These are phyloP conservation scores for Apis cerana DNA, from an alignment of 1,140 invertebrate species.

Conservation along the genomic window DNA sequence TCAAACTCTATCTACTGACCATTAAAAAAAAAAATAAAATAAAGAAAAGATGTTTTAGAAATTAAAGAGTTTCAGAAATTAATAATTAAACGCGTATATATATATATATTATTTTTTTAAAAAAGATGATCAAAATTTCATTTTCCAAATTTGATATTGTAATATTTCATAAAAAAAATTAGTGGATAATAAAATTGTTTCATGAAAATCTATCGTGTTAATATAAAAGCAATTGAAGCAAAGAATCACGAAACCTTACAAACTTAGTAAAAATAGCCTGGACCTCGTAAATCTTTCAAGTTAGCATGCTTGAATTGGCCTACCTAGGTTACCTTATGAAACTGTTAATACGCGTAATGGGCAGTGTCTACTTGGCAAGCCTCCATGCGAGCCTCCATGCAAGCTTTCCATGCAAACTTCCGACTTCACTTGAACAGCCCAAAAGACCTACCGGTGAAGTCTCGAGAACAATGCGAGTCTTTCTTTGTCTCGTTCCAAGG, in stretches of 20 bases:
- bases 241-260: not conserved
- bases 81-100: too few species aligned
- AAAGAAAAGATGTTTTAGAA: not conserved
- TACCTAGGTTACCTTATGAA: conserved; percentile 11
- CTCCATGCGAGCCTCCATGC: conserved; percentile 19
- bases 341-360: conserved; percentile 31
- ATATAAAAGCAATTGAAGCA: too few species aligned
- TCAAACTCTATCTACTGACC: not conserved
- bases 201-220: not conserved
- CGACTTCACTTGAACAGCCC: not conserved
- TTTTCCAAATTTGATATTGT: too few species aligned
- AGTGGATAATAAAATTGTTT: not conserved
- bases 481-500: not conserved
- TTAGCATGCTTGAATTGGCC: not conserved
- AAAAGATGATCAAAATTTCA: too few species aligned
- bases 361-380: conserved; percentile 22
- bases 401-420: conserved; percentile 22
- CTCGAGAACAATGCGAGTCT: not conserved
- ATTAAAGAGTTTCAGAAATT: not conserved
- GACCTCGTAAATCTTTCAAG: not conserved
- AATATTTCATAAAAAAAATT: too few species aligned
- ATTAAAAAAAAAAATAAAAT: not conserved
- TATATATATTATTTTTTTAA: too few species aligned
- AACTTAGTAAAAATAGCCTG: not conserved
- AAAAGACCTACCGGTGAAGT: not conserved